A percentile compares a stretch with the other conserved stretches of the same genome.
Evolutionary conservation across 2,888 invertebrate species (phyloP).

Genomic region (Leucoma salicis): DNA sequence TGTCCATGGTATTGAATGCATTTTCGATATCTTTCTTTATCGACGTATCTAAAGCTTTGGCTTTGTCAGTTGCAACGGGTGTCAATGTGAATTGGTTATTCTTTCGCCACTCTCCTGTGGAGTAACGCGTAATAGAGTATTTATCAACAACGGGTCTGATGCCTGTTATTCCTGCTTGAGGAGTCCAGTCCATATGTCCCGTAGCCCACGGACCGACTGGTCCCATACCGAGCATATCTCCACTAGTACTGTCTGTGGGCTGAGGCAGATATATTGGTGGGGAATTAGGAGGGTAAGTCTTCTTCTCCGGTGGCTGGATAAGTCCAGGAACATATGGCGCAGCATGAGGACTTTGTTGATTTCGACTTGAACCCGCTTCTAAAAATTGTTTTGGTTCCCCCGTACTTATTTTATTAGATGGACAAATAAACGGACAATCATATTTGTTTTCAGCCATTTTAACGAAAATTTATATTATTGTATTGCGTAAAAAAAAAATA

Average conservation of each 20-base stretch:
- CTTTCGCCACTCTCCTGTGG: slow-evolving; percentile 87
- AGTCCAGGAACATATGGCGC: slow-evolving; percentile 59
- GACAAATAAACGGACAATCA: slow-evolving; percentile 63
- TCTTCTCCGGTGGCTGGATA: slow-evolving; percentile 55
- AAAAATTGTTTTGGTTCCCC: slow-evolving; percentile 16
- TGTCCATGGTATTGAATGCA: slow-evolving; percentile 81
- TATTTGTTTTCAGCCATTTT: slow-evolving; percentile 40
- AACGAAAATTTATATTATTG: slow-evolving; percentile 27
- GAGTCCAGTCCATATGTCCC: slow-evolving; percentile 88
- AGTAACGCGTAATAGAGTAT: slow-evolving; percentile 88
- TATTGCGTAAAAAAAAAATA: slow-evolving; percentile 11
- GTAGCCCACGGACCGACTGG: slow-evolving; percentile 87
- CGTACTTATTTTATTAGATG: slow-evolving; percentile 13
- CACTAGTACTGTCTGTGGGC: slow-evolving; percentile 65
- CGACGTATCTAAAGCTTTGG: slow-evolving; percentile 44
- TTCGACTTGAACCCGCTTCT: slow-evolving; percentile 31
- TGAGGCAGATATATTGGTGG: slow-evolving; percentile 70
- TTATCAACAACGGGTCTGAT: slow-evolving; percentile 89
- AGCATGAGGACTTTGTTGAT: slow-evolving; percentile 32
- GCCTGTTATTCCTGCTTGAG: slow-evolving; percentile 87
- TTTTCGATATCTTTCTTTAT: slow-evolving; percentile 62
- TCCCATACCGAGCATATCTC: slow-evolving; percentile 67
- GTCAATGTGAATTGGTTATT: slow-evolving; percentile 79
- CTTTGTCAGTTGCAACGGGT: slow-evolving; percentile 58
- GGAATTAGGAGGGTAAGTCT: slow-evolving; percentile 53